A percentile compares a stretch with the other conserved stretches of the same genome.
Evolutionary conservation across 2,113 vertebrate genomes (phyloP).

Genomic region (Vicugna pacos): DNA sequence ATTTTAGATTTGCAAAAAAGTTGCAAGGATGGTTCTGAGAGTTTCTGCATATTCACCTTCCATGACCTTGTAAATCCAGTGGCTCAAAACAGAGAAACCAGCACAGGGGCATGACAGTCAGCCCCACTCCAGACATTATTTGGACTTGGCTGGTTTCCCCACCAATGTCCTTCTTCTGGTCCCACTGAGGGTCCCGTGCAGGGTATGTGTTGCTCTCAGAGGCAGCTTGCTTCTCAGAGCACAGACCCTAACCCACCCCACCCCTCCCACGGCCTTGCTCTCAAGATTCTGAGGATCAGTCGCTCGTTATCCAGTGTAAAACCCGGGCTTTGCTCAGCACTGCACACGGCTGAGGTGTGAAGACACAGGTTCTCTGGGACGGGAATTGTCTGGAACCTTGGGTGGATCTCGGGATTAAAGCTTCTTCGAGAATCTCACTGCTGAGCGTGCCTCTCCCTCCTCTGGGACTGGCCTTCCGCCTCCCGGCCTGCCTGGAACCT

Average conservation of each 20-base stretch:
- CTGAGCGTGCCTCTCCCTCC: background rate
- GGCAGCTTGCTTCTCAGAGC: background rate
- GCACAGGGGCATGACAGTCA: fast-evolving
- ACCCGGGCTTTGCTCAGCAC: background rate
- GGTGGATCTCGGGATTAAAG: background rate
- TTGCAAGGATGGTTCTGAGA: background rate
- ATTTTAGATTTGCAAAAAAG: background rate
- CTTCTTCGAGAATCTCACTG: background rate
- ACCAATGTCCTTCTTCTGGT: background rate
- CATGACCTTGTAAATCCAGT: fast-evolving
- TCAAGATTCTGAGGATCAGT: background rate
- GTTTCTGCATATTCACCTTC: background rate
- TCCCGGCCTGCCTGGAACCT: too few species aligned
- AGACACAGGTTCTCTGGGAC: background rate
- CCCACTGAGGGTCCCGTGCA: fast-evolving
- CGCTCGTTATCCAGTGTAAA: background rate
- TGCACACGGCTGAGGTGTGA: background rate
- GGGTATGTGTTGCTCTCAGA: fast-evolving
- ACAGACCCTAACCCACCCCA: fast-evolving
- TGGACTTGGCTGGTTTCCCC: background rate
- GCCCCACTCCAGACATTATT: too few species aligned
- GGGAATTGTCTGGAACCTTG: background rate
- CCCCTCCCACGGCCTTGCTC: background rate
- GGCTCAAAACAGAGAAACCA: fast-evolving
- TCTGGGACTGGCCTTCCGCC: background rate